phyloP scores from a whole-genome alignment of 2,888 invertebrate species.

The Lepidonotus clava region DNA sequence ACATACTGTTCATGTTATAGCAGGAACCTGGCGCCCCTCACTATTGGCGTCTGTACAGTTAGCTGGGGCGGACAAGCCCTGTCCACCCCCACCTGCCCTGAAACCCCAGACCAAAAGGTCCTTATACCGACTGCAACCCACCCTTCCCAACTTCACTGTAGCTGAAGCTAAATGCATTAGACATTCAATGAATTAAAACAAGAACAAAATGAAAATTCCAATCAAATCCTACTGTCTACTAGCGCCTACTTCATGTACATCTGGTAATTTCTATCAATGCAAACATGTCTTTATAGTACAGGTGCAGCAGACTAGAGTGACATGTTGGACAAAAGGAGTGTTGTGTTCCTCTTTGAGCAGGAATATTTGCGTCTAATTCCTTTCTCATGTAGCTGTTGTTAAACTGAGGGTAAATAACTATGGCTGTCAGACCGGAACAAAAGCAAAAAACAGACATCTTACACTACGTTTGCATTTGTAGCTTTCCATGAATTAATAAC shows the following conservation, averaged over 20 bases:
- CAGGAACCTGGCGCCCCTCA: neutral
- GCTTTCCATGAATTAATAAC: too few relatives aligned
- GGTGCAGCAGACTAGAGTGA: neutral
- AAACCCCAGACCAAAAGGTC: neutral
- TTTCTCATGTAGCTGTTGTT: too few relatives aligned
- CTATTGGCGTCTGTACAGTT: too few relatives aligned
- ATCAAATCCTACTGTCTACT: neutral
- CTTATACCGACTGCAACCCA: too few relatives aligned
- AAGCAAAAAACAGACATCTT: too few relatives aligned
- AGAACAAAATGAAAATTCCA: neutral
- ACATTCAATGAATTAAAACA: neutral
- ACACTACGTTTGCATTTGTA: too few relatives aligned
- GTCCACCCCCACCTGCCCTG: too few relatives aligned
- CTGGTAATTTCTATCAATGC: neutral
- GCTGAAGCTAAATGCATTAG: neutral
- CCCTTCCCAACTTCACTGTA: neutral
- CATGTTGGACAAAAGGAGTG: neutral
- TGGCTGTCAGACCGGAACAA: too few relatives aligned
- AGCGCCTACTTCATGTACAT: constrained; percentile 3
- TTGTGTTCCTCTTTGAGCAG: neutral
- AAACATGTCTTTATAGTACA: neutral
- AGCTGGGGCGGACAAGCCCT: neutral
- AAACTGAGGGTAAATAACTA: too few relatives aligned
- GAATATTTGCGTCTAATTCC: too few relatives aligned
- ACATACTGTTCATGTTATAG: neutral